Conservation (phyloP, 2,797 vertebrate species). For the Myripristis jacobus region DNA sequence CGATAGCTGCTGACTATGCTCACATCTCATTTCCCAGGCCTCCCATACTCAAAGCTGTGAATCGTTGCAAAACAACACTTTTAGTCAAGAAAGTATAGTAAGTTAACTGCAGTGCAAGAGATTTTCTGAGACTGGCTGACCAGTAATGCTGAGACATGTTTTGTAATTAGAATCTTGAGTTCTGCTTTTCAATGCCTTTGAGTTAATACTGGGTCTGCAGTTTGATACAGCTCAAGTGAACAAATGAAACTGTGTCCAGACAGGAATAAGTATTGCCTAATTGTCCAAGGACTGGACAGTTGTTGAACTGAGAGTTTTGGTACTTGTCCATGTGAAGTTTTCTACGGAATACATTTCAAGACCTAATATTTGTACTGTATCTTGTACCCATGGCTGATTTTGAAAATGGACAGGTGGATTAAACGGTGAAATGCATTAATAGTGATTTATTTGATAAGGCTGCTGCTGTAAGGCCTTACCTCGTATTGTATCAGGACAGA, state of each 20-base stretch:
- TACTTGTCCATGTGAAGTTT: conserved; percentile 58
- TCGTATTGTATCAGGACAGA: conserved; percentile 55
- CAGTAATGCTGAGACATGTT: conserved; percentile 6
- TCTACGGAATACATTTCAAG: conserved; percentile 56
- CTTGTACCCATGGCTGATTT: conserved; percentile 29
- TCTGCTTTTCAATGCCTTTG: conserved; percentile 27
- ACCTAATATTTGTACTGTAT: conserved; percentile 34
- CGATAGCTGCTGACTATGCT: conserved; percentile 20
- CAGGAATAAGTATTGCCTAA: conserved; percentile 2
- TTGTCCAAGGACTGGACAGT: conserved; percentile 20
- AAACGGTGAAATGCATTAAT: conserved; percentile 9
- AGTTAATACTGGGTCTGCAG: conserved; percentile 38
- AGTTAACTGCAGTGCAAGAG: conserved; percentile 16
- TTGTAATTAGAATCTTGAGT: background rate
- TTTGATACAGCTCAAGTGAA: conserved; percentile 37
- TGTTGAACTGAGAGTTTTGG: conserved; percentile 31
- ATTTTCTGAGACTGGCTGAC: conserved; percentile 14
- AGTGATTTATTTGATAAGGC: conserved; percentile 34
- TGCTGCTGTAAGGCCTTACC: conserved; percentile 40
- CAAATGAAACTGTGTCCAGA: conserved; percentile 36
- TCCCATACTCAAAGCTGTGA: conserved; percentile 76
- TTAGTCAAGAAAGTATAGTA: conserved; percentile 28
- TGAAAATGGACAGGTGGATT: conserved; percentile 19
- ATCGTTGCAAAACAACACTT: conserved; percentile 46
- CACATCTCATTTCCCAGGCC: conserved; percentile 48